phyloP scores from a whole-genome alignment of 2,888 invertebrate species.

The Netelia fuscicornis region DNA sequence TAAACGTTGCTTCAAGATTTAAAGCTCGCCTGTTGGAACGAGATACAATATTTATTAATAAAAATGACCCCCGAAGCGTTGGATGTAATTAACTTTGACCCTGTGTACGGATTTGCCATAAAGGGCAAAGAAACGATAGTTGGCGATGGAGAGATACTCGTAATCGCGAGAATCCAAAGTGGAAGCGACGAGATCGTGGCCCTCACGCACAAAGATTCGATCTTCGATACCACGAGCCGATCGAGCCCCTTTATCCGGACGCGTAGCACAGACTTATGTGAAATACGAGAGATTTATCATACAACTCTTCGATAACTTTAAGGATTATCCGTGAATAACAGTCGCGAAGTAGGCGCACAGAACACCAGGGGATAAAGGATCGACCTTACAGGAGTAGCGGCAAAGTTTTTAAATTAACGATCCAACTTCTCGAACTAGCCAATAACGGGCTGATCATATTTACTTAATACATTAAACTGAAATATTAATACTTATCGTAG shows the following conservation, averaged over 20 bases:
- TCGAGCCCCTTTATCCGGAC: background rate
- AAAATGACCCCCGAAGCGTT: too few species aligned
- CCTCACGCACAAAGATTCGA: background rate
- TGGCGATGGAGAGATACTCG: background rate
- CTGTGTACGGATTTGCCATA: background rate
- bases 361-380: background rate
- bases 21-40: too few species aligned
- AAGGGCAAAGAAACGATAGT: background rate
- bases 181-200: slow-evolving; percentile 2
- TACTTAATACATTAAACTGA: background rate
- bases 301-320: background rate
- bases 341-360: background rate
- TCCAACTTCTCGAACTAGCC: slow-evolving; percentile 27
- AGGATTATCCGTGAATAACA: slow-evolving; percentile 24
- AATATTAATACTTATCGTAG: background rate
- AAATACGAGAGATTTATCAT: background rate
- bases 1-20: too few species aligned
- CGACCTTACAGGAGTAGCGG: background rate
- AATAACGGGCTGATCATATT: background rate
- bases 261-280: background rate
- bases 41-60: too few species aligned
- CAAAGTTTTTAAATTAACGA: slow-evolving; percentile 31
- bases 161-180: background rate
- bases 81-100: too few species aligned
- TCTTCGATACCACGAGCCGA: slow-evolving; percentile 9